Percentiles rank a stretch among this genome's conserved stretches.
Conservation (phyloP, 2,888 invertebrate genomes). For the Odontothrips loti region DNA sequence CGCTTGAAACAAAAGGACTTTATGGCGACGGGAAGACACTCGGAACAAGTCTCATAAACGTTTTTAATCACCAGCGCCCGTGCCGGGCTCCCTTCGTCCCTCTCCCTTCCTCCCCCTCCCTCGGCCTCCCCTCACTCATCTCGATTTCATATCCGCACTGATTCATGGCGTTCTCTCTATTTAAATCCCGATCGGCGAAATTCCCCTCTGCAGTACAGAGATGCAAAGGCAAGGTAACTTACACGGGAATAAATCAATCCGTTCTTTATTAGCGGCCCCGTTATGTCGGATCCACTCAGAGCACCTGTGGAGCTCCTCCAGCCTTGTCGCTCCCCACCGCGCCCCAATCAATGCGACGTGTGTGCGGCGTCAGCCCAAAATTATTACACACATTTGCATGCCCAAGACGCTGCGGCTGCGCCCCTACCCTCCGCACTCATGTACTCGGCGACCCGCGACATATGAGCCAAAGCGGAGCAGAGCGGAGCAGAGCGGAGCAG, state of each 20-base stretch:
- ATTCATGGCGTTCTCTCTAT: no score
- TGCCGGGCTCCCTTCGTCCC: not conserved
- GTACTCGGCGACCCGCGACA: conserved; percentile 15
- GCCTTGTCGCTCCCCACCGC: not conserved
- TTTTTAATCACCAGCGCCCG: not conserved
- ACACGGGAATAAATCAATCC: no score
- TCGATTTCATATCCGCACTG: no score
- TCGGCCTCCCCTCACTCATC: no score
- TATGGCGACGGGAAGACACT: not conserved
- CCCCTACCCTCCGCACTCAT: not conserved
- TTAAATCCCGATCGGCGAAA: no score
- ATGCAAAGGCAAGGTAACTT: no score
- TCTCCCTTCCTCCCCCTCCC: no score
- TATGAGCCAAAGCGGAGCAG: not conserved
- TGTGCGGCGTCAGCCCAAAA: not conserved
- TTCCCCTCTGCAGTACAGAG: no score
- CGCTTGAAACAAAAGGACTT: not conserved
- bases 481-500: not conserved
- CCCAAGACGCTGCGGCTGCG: not conserved
- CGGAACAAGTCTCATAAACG: conserved; percentile 20
- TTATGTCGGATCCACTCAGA: no score
- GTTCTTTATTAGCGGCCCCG: no score
- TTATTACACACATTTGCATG: conserved; percentile 9
- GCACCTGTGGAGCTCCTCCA: not conserved
- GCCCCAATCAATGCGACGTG: not conserved